Percentiles rank a stretch among this genome's conserved stretches.
phyloP scores from a whole-genome alignment of 2,888 invertebrate species.

The Eurytoma californica region DNA sequence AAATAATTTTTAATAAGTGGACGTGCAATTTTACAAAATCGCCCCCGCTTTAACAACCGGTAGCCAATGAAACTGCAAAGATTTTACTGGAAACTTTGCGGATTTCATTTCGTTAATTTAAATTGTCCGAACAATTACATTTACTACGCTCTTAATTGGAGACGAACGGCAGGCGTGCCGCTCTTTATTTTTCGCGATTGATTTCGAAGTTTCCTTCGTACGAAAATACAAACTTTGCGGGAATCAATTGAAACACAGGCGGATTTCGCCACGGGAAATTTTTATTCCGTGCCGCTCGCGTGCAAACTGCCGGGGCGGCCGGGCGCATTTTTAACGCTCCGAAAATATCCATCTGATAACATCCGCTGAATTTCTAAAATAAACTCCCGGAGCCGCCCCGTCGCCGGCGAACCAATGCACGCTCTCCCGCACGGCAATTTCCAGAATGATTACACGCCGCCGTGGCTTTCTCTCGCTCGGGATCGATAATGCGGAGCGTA shows the following conservation, averaged over 20 bases:
- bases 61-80: too few species aligned
- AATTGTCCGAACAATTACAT: too few species aligned
- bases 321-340: not conserved
- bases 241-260: not conserved
- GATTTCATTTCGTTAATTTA: too few species aligned
- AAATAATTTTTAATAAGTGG: too few species aligned
- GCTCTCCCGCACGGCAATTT: constrained; percentile 30
- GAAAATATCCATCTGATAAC: constrained; percentile 27
- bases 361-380: constrained; percentile 22
- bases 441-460: constrained; percentile 37
- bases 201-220: not conserved
- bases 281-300: not conserved
- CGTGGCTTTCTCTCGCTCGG: not conserved
- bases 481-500: constrained; percentile 21
- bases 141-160: too few species aligned
- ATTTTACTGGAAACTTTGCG: too few species aligned
- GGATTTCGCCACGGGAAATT: not conserved
- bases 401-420: constrained; percentile 20
- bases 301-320: not conserved
- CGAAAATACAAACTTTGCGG: not conserved
- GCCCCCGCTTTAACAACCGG: too few species aligned
- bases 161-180: too few species aligned
- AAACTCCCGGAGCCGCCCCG: too few species aligned
- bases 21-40: too few species aligned
- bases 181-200: too few species aligned